Percentiles rank a stretch among this genome's conserved stretches.
These are phyloP conservation scores for Pterostichus niger DNA, from an alignment of 2,888 invertebrate genomes.

Conservation along the genomic window DNA sequence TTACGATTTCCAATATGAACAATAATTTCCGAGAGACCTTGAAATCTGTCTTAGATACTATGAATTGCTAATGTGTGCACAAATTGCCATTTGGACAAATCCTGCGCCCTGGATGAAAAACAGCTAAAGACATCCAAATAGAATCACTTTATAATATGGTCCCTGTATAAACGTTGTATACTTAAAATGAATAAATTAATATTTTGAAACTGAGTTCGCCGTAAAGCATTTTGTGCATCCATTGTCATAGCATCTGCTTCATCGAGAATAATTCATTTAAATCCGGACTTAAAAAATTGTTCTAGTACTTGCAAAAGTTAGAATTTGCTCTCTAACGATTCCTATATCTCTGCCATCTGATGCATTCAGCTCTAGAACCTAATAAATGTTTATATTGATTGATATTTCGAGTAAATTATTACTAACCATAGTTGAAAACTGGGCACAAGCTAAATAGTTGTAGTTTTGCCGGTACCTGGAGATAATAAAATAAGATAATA, in stretches of 20 bases:
- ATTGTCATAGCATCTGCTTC: slow-evolving; percentile 99
- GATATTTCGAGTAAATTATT: slow-evolving; percentile 61
- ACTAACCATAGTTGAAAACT: slow-evolving; percentile 95
- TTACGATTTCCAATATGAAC: neutral
- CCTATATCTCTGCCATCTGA: slow-evolving; percentile 99
- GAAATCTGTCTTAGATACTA: neutral
- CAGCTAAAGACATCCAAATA: slow-evolving; percentile 67
- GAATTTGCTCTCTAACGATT: slow-evolving; percentile 94
- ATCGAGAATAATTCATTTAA: slow-evolving; percentile 97
- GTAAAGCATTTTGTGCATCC: slow-evolving; percentile 98
- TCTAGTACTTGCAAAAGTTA: slow-evolving; percentile 97
- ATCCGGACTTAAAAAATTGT: slow-evolving; percentile 96
- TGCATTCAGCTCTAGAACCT: slow-evolving; percentile 96
- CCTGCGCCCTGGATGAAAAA: slow-evolving; percentile 74
- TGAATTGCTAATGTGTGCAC: neutral
- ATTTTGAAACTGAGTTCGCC: slow-evolving; percentile 86
- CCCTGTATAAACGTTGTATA: slow-evolving; percentile 60
- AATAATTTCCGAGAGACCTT: neutral
- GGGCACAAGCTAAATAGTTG: slow-evolving; percentile 98
- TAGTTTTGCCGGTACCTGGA: slow-evolving; percentile 99
- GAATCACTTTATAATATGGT: slow-evolving; percentile 70
- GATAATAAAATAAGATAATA: slow-evolving; percentile 56
- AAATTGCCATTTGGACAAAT: slow-evolving; percentile 74
- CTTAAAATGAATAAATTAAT: slow-evolving; percentile 33
- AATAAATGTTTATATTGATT: slow-evolving; percentile 68